Percentiles rank a stretch among this genome's conserved stretches.
phyloP scores from a whole-genome alignment of 2,797 vertebrate genomes.

The Sebastes itinus region DNA sequence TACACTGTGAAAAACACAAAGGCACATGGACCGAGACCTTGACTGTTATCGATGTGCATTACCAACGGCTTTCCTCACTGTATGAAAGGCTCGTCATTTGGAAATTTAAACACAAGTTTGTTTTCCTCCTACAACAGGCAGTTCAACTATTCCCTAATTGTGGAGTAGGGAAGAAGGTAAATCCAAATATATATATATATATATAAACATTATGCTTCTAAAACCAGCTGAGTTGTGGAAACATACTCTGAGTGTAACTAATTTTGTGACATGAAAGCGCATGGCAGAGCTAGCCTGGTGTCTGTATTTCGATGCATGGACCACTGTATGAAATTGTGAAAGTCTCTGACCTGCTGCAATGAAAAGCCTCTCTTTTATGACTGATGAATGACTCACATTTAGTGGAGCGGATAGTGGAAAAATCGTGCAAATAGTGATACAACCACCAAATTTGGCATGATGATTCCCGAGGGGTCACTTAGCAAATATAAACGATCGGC shows the following conservation, averaged over 20 bases:
- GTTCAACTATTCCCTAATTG: slow-evolving; percentile 77
- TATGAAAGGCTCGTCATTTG: not conserved
- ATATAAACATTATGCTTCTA: not conserved
- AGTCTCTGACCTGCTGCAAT: not conserved
- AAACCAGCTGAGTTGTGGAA: slow-evolving; percentile 1
- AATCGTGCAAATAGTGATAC: too few species aligned
- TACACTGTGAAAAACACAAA: not conserved
- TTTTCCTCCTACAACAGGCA: slow-evolving; percentile 70
- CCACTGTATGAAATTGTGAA: slow-evolving; percentile 4
- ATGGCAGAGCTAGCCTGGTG: slow-evolving; percentile 33
- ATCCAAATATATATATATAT: slow-evolving; percentile 1
- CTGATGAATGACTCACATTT: slow-evolving; percentile 15
- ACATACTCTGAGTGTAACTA: not conserved
- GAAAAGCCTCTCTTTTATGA: not conserved
- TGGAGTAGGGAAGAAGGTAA: slow-evolving; percentile 83
- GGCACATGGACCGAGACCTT: not conserved
- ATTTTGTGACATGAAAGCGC: slow-evolving; percentile 34
- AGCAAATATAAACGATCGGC: too few species aligned
- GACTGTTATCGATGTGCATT: slow-evolving; percentile 1
- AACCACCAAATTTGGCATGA: too few species aligned
- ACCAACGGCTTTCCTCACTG: not conserved
- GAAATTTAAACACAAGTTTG: slow-evolving; percentile 46
- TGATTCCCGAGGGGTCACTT: too few species aligned
- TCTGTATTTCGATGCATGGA: slow-evolving; percentile 40
- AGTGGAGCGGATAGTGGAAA: too few species aligned